phyloP scores from a whole-genome alignment of 2,888 invertebrate genomes.

The Vandiemenella viatica region DNA sequence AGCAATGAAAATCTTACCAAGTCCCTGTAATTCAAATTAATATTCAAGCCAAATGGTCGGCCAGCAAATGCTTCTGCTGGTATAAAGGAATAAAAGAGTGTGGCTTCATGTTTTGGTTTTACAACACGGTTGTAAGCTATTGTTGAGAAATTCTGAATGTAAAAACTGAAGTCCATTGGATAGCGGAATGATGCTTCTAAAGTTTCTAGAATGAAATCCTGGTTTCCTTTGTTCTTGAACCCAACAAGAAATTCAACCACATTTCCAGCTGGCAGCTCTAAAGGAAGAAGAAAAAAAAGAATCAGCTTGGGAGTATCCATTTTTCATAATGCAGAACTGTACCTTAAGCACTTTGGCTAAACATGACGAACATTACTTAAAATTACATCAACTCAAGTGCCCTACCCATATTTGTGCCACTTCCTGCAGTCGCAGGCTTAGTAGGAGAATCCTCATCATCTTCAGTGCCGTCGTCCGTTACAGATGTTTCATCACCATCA shows the following conservation, averaged over 20 bases:
- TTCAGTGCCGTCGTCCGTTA: conserved; percentile 33
- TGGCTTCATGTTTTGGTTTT: conserved; percentile 81
- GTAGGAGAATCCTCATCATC: conserved; percentile 44
- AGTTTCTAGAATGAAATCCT: conserved; percentile 81
- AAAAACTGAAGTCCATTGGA: conserved; percentile 95
- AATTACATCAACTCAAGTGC: too few species aligned
- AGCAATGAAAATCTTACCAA: too few species aligned
- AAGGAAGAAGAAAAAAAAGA: conserved; percentile 21
- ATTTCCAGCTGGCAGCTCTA: conserved; percentile 81
- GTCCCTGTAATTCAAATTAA: conserved; percentile 84
- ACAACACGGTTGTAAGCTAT: conserved; percentile 76
- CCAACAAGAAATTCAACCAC: conserved; percentile 92
- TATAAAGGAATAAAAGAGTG: conserved; percentile 85
- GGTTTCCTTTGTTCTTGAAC: conserved; percentile 84
- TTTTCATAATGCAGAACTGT: too few species aligned
- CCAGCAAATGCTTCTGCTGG: conserved; percentile 95
- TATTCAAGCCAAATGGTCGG: conserved; percentile 87
- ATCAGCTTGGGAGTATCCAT: too few species aligned
- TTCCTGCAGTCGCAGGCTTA: conserved; percentile 45
- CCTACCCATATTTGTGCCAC: conserved; percentile 49
- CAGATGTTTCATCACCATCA: conserved; percentile 34
- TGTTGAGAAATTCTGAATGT: conserved; percentile 95
- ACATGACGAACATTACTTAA: too few species aligned
- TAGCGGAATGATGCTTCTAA: conserved; percentile 97
- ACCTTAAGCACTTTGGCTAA: too few species aligned